phyloP scores from a whole-genome alignment of 2,113 vertebrate species.

The Alectura lathami region DNA sequence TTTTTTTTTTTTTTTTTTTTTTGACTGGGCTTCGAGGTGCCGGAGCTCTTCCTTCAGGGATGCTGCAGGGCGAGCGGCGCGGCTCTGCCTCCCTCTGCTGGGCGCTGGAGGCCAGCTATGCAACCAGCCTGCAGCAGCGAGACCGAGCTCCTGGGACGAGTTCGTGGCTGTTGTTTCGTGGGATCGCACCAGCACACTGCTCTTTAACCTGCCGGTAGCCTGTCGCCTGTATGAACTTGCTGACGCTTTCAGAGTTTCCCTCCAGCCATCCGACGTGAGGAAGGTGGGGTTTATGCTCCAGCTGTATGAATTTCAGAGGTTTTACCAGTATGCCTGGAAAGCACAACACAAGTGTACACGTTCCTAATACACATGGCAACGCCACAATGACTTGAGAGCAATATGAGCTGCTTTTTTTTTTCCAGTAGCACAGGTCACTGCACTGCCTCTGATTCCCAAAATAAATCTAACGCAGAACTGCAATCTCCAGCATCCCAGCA shows the following conservation, averaged over 20 bases:
- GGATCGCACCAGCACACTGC: accelerated
- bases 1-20: too few species aligned
- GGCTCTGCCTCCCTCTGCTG: constrained; percentile 71
- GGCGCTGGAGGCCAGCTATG: not conserved
- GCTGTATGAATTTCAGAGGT: too few species aligned
- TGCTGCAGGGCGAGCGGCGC: not conserved
- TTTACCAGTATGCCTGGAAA: not conserved
- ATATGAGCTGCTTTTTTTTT: not conserved
- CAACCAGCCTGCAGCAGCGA: not conserved
- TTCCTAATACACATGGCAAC: not conserved
- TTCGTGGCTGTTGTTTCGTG: accelerated
- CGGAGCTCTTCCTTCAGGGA: accelerated
- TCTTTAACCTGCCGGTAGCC: accelerated
- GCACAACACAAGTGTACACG: accelerated
- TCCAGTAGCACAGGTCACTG: not conserved
- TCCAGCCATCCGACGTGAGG: accelerated
- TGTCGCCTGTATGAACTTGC: accelerated
- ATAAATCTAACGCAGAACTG: not conserved
- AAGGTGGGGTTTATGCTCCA: too few species aligned
- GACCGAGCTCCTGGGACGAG: too few species aligned
- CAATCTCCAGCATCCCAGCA: not conserved
- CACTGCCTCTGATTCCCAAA: not conserved
- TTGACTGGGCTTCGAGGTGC: accelerated
- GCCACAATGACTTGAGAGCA: not conserved
- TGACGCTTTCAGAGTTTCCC: accelerated